Evolutionary conservation across 2,888 invertebrate genomes (phyloP).

Genomic region (Melanostoma scalare): DNA sequence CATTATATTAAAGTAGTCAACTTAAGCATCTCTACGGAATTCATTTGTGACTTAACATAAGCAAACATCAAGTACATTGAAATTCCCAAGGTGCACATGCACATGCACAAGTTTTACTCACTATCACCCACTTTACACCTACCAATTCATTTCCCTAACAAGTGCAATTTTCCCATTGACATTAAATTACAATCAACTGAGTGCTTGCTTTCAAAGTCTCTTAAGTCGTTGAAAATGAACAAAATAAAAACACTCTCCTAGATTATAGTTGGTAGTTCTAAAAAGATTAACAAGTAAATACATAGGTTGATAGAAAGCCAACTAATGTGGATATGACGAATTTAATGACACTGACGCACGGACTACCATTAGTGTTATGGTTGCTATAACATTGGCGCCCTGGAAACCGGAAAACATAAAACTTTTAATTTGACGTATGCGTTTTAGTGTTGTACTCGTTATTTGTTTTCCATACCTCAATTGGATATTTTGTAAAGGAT

Average conservation of each 20-base stretch:
- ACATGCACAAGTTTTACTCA: neutral
- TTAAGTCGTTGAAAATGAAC: too few species aligned
- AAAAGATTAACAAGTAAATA: constrained; percentile 44
- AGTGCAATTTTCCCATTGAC: constrained; percentile 33
- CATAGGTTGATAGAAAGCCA: constrained; percentile 1
- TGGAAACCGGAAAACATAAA: too few species aligned
- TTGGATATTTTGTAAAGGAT: too few species aligned
- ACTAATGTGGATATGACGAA: constrained; percentile 40
- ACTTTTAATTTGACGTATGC: constrained; percentile 29
- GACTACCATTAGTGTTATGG: neutral
- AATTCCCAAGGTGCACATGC: neutral
- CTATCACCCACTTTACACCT: neutral
- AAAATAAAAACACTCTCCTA: neutral
- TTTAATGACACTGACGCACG: constrained; percentile 53
- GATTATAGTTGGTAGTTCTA: constrained; percentile 14
- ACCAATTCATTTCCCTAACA: constrained; percentile 19
- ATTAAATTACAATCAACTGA: constrained; percentile 55
- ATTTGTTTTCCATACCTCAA: neutral
- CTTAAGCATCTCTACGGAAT: too few species aligned
- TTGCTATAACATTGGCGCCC: neutral
- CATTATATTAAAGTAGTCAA: too few species aligned
- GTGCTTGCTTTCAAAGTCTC: constrained; percentile 8
- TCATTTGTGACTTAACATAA: too few species aligned
- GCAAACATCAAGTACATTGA: too few species aligned
- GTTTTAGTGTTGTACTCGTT: neutral